phyloP scores from a whole-genome alignment of 2,113 vertebrate species.

The Bufo bufo region DNA sequence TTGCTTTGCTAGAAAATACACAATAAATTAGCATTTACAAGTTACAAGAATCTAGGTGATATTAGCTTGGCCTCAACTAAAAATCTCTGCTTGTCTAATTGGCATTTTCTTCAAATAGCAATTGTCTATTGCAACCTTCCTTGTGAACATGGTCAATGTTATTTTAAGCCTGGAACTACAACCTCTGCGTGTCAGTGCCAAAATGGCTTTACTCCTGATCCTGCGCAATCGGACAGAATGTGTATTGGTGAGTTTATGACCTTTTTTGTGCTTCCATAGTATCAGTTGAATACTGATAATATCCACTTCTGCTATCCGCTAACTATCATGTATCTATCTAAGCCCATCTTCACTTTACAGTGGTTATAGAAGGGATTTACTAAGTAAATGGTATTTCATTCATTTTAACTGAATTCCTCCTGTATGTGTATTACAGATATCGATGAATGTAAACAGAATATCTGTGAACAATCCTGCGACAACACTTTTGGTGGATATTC shows the following conservation, averaged over 20 bases:
- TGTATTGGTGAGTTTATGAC: conserved; percentile 21
- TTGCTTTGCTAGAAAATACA: too few relatives aligned
- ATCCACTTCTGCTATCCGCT: neutral
- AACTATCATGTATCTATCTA: too few relatives aligned
- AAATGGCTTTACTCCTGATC: neutral
- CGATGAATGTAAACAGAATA: conserved; percentile 12
- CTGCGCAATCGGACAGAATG: neutral
- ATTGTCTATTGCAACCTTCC: conserved; percentile 9
- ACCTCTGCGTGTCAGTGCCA: neutral
- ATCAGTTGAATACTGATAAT: neutral
- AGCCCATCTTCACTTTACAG: too few relatives aligned
- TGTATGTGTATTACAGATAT: conserved; percentile 40
- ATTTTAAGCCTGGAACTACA: conserved; percentile 25
- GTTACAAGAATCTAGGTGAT: too few relatives aligned
- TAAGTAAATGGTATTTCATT: neutral
- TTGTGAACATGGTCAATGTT: conserved; percentile 28
- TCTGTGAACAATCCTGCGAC: conserved; percentile 18
- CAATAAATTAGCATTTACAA: too few relatives aligned
- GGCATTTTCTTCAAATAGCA: neutral
- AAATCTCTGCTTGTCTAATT: neutral
- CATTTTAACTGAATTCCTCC: neutral
- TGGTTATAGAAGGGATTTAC: too few relatives aligned
- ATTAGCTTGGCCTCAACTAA: neutral
- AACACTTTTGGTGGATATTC: conserved; percentile 41
- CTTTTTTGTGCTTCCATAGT: neutral